A percentile compares a stretch with the other conserved stretches of the same genome.
These are phyloP conservation scores for Lophura swinhoii DNA, from an alignment of 2,797 vertebrate species.

Conservation along the genomic window DNA sequence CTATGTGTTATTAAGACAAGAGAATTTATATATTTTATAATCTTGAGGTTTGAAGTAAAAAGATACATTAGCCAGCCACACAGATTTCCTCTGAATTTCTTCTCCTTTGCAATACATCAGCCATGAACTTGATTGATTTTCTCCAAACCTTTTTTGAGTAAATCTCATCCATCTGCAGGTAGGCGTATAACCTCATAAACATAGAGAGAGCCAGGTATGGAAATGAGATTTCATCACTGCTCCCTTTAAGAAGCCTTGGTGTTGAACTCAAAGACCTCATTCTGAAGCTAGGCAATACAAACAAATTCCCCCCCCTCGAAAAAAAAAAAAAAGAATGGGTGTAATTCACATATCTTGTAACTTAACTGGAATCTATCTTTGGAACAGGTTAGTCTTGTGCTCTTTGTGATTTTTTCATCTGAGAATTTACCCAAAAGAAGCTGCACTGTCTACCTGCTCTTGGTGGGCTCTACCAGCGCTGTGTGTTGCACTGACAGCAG, in stretches of 20 bases:
- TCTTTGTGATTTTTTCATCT: background rate
- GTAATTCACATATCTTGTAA: background rate
- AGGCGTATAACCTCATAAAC: conserved; percentile 10
- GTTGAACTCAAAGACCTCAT: conserved; percentile 33
- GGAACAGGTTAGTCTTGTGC: background rate
- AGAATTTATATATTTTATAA: conserved; percentile 7
- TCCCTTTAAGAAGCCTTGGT: background rate
- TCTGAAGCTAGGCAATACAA: conserved; percentile 16
- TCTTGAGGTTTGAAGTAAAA: background rate
- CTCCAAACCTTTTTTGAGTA: background rate
- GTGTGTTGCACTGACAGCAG: background rate
- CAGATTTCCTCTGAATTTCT: background rate
- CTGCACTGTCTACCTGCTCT: background rate
- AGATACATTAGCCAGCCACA: background rate
- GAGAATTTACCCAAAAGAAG: background rate
- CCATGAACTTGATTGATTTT: conserved; percentile 16
- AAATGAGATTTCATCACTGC: conserved; percentile 52
- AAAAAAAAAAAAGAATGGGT: background rate
- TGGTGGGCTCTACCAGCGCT: background rate
- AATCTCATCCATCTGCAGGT: background rate
- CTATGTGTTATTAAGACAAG: background rate
- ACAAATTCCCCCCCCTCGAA: background rate
- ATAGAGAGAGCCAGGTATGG: conserved; percentile 18
- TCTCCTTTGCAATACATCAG: background rate
- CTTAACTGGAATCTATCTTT: background rate